Conservation (phyloP, 1,140 invertebrate species). For the Lerema accius region DNA sequence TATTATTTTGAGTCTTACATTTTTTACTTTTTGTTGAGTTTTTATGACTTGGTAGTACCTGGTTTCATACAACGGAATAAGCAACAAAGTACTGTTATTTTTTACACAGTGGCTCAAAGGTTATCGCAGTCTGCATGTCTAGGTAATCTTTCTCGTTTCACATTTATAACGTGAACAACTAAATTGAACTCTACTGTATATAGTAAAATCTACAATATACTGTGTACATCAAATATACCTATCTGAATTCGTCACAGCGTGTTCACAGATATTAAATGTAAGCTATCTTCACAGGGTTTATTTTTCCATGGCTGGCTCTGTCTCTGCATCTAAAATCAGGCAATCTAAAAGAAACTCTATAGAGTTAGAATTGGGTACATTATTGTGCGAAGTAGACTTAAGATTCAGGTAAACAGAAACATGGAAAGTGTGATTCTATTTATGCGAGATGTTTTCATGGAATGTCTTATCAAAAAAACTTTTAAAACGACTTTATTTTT, state of each 20-base stretch:
- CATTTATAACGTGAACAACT: slow-evolving; percentile 34
- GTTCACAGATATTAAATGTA: slow-evolving; percentile 35
- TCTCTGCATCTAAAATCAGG: not conserved
- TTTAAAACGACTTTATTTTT: slow-evolving; percentile 11
- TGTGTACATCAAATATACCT: slow-evolving; percentile 21
- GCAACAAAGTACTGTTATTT: not conserved
- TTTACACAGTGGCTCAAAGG: slow-evolving; percentile 46
- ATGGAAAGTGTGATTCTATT: slow-evolving; percentile 50
- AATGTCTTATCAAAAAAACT: slow-evolving; percentile 45
- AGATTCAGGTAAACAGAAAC: slow-evolving; percentile 44
- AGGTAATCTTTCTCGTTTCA: slow-evolving; percentile 60
- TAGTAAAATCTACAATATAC: slow-evolving; percentile 25
- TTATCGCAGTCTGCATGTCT: slow-evolving; percentile 73
- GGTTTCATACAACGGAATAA: no score
- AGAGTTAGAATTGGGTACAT: slow-evolving; percentile 2
- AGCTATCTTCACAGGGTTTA: slow-evolving; percentile 22
- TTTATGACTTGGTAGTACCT: no score
- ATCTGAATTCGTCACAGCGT: slow-evolving; percentile 29
- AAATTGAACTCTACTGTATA: slow-evolving; percentile 50
- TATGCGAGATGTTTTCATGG: slow-evolving; percentile 46
- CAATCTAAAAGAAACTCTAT: slow-evolving; percentile 1
- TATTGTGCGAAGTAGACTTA: slow-evolving; percentile 8
- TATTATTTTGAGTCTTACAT: no score
- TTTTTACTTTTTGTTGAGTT: no score
- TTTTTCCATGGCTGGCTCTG: slow-evolving; percentile 34